These are phyloP conservation scores for Axea sp. DNA, from an alignment of 2,888 invertebrate species.

Conservation along the genomic window DNA sequence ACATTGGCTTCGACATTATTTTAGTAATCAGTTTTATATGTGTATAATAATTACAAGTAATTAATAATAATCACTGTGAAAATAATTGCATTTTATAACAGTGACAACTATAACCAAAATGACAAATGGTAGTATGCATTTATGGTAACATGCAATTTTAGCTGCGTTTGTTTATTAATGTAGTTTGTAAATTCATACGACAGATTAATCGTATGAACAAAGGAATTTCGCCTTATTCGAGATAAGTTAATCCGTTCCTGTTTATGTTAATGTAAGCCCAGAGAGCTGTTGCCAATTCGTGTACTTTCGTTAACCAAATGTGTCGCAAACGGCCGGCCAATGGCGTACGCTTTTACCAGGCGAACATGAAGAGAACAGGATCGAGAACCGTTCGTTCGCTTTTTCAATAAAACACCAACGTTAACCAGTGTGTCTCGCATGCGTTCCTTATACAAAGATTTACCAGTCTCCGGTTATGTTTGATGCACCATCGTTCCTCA, in stretches of 20 bases:
- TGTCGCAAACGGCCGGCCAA: constrained; percentile 74
- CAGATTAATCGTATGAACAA: too few species aligned
- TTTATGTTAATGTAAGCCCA: constrained; percentile 44
- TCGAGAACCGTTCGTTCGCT: background rate
- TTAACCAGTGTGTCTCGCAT: constrained; percentile 66
- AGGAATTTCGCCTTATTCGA: constrained; percentile 34
- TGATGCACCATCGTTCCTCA: constrained; percentile 77
- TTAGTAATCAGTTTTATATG: too few species aligned
- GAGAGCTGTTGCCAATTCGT: constrained; percentile 71
- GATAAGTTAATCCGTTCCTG: constrained; percentile 37
- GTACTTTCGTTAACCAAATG: constrained; percentile 63
- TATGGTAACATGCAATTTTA: too few species aligned
- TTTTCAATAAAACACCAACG: background rate
- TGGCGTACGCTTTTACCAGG: constrained; percentile 69
- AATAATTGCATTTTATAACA: too few species aligned
- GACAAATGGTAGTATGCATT: too few species aligned
- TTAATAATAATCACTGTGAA: too few species aligned
- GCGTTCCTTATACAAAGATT: constrained; percentile 75
- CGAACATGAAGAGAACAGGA: constrained; percentile 60
- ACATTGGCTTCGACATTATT: too few species aligned
- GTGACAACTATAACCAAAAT: too few species aligned
- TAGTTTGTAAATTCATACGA: too few species aligned
- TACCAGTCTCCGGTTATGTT: constrained; percentile 78
- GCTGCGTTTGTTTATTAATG: too few species aligned
- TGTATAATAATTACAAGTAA: too few species aligned